Base-by-base conservation (phyloP, 2,888 invertebrate species). In the Beris morrisii region DNA sequence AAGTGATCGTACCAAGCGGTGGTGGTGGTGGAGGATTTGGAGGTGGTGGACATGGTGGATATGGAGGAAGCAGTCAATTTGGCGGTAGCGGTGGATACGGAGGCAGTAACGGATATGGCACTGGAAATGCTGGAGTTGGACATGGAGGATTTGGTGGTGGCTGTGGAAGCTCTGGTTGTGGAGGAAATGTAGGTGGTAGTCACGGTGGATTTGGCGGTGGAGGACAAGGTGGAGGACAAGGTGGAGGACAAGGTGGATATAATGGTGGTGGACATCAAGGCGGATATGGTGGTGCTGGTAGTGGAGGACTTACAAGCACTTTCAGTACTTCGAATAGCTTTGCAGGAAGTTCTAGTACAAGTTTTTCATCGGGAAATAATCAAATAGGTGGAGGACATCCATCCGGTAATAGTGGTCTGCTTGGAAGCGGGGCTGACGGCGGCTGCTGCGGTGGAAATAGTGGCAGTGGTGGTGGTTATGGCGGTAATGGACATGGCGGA, bases 51-150 rank as follows among this genome's bases (percentile, higher is more conserved):
- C 30, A 31, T 43, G 61, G 52, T 11, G 22, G 52, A 6, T 11
- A 22, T 38, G 2, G 61, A 38, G 13, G 50, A 61, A 61, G 52
- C 50, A 50, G 31, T 50, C 9, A 31, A 61, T 38, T 50, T 61
- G 43, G 56, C 56, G 32, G 32, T 2, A n/a, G 31, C 31, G 9
- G 13, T 43, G 5, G 32, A 38, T 7, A 6, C 3, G 56, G 56
- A 2, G 38, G 44, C 15, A 31, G 44, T 43, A n/a, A 7, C 22
- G 43, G 22, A 11, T 11, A 3, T 11, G 38, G 43, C 4, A 22
- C 6, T 43, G 56, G 43, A 12, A 13, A 22, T 13, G 31, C 12
- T 59, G 48, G 58, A 7, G n/a, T 9, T 48, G 58, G 58, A n/a
- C 15, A 11, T 31, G 54, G 12, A n/a, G 31, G n/a, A 54, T 4